These are phyloP conservation scores for Brachionus rotundiformis DNA, from an alignment of 1,140 invertebrate species.

Conservation along the genomic window DNA sequence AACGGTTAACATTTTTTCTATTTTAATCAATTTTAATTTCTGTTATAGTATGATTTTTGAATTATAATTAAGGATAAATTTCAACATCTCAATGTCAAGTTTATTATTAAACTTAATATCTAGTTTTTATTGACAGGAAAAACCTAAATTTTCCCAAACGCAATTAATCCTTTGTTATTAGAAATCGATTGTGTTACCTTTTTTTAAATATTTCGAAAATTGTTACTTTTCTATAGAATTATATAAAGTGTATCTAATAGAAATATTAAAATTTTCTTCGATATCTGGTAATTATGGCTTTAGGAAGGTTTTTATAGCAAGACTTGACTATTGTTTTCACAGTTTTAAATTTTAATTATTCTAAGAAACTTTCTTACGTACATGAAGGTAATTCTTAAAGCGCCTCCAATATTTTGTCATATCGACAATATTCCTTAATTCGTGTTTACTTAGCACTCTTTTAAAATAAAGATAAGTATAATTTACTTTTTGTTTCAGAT, in stretches of 20 bases:
- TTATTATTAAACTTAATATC: too few species aligned
- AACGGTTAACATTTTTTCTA: too few species aligned
- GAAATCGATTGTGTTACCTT: background rate
- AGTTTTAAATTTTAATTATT: too few species aligned
- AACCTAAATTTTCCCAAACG: too few species aligned
- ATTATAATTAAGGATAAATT: too few species aligned
- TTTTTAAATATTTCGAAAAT: background rate
- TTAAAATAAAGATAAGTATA: background rate
- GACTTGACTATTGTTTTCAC: too few species aligned
- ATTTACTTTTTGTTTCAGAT: background rate
- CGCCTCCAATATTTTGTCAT: conserved; percentile 3
- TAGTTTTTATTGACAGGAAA: too few species aligned
- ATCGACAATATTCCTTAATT: background rate
- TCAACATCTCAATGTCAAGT: too few species aligned
- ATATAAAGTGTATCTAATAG: background rate
- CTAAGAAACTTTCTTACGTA: background rate
- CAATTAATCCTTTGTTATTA: background rate
- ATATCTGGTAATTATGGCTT: background rate
- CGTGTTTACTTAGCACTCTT: background rate
- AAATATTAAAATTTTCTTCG: background rate
- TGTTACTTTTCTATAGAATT: background rate
- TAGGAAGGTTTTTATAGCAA: conserved; percentile 2
- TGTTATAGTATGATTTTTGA: too few species aligned
- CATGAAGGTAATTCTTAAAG: background rate
- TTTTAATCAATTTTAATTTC: too few species aligned